Evolutionary conservation across 2,797 vertebrate genomes (phyloP).

Genomic region (Sebastes elongatus): DNA sequence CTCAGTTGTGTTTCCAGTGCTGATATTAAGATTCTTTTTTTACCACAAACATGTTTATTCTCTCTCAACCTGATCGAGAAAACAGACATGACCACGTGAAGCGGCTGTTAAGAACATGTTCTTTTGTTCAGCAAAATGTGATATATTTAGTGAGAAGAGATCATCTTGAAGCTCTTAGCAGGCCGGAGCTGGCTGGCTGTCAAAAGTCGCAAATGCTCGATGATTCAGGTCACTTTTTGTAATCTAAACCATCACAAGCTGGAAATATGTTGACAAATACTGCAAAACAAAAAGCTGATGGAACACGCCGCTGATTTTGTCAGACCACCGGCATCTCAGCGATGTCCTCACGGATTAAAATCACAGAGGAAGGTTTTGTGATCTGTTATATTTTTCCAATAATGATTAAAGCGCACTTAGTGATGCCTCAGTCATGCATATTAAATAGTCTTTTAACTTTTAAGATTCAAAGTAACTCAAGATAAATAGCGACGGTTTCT

Average conservation of each 20-base stretch:
- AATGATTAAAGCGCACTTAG: not conserved
- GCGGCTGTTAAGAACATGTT: conserved; percentile 41
- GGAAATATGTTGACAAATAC: conserved; percentile 30
- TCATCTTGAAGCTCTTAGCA: conserved; percentile 46
- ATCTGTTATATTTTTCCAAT: not conserved
- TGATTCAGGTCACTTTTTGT: conserved; percentile 23
- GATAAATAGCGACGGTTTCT: not conserved
- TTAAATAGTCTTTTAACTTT: not conserved
- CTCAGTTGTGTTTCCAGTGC: conserved; percentile 43
- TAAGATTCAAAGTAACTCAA: not conserved
- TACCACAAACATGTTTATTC: conserved; percentile 51
- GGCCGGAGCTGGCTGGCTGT: not conserved
- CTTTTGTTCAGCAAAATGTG: conserved; percentile 48
- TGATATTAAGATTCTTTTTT: conserved; percentile 20
- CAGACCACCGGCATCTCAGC: conserved; percentile 15
- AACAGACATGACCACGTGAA: conserved; percentile 52
- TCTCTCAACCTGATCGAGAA: conserved; percentile 58
- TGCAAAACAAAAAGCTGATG: conserved; percentile 21
- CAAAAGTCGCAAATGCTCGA: conserved; percentile 28
- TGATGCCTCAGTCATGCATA: not conserved
- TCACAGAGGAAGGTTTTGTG: not conserved
- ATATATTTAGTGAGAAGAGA: conserved; percentile 30
- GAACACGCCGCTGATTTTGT: conserved; percentile 7
- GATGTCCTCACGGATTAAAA: not conserved
- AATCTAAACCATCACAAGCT: conserved; percentile 18